Percentiles rank a stretch among this genome's conserved stretches.
phyloP scores from a whole-genome alignment of 2,888 invertebrate genomes.

The Sylvicola fuscatus region DNA sequence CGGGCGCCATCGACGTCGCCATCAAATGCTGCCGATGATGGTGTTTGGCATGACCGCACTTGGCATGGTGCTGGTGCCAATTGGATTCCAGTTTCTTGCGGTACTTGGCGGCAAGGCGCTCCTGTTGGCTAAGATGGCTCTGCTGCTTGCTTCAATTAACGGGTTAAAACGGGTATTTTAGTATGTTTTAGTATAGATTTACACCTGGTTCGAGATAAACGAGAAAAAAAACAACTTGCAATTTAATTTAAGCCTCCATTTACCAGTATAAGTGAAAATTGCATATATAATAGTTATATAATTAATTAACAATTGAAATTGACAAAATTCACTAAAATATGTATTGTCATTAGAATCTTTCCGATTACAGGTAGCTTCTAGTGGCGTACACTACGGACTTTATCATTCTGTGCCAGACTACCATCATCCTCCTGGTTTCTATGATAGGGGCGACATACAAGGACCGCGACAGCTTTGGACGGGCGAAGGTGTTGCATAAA shows the following conservation, averaged over 20 bases:
- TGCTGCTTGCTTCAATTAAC: conserved; percentile 58
- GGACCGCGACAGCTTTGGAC: not conserved
- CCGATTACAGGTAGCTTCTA: not conserved
- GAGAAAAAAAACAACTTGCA: not conserved
- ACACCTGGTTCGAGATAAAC: not conserved
- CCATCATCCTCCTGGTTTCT: not conserved
- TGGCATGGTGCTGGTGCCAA: conserved; percentile 53
- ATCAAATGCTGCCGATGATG: conserved; percentile 54
- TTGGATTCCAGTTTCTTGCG: conserved; percentile 70
- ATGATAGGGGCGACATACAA: not conserved
- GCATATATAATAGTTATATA: too few species aligned
- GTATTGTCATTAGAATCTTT: not conserved
- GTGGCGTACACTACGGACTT: conserved; percentile 1
- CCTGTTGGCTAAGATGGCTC: conserved; percentile 59
- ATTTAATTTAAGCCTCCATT: too few species aligned
- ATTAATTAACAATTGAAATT: too few species aligned
- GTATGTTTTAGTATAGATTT: not conserved
- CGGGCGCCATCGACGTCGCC: conserved; percentile 34
- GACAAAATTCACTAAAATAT: too few species aligned
- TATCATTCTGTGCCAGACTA: not conserved
- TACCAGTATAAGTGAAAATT: too few species aligned
- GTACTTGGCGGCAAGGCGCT: conserved; percentile 65
- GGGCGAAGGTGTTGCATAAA: too few species aligned
- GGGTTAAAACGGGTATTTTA: conserved; percentile 46
- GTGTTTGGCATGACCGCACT: conserved; percentile 59